These are phyloP conservation scores for Tipula helvola DNA, from an alignment of 2,888 invertebrate species.

Conservation along the genomic window DNA sequence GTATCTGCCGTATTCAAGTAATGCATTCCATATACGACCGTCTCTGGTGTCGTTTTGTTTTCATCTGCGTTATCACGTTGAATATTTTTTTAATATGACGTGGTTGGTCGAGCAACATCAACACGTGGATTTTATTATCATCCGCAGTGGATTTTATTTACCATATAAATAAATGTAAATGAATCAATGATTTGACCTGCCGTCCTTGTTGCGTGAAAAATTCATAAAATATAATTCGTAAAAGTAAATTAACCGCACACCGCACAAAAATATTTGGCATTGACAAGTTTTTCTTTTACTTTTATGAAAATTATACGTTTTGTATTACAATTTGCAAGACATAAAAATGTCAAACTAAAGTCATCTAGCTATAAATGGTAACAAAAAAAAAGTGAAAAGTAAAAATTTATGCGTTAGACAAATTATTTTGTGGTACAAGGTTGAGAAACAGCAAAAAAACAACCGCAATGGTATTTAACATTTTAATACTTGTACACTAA, in stretches of 20 bases:
- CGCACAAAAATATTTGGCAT: neutral
- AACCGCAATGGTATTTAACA: neutral
- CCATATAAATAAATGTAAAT: too few species aligned
- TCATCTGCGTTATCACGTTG: too few species aligned
- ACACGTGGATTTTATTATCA: too few species aligned
- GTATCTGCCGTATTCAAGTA: too few species aligned
- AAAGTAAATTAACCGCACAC: neutral
- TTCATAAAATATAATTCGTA: neutral
- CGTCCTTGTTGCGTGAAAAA: neutral
- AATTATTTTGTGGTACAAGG: neutral
- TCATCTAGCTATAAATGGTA: neutral
- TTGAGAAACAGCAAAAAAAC: neutral
- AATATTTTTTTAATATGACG: too few species aligned
- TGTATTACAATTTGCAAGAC: neutral
- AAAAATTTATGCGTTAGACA: neutral
- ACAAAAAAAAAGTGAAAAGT: neutral
- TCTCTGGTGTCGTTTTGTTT: too few species aligned
- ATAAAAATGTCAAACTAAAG: neutral
- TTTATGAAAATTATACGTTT: neutral
- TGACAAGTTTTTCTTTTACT: neutral
- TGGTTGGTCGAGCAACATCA: too few species aligned
- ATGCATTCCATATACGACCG: too few species aligned
- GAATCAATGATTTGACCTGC: neutral
- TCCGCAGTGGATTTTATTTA: too few species aligned
- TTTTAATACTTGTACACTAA: neutral